Evolutionary conservation across 2,888 invertebrate species (phyloP), one percentile per base, ranked within the genome.

Genomic region (Meghimatium bilineatum): DNA sequence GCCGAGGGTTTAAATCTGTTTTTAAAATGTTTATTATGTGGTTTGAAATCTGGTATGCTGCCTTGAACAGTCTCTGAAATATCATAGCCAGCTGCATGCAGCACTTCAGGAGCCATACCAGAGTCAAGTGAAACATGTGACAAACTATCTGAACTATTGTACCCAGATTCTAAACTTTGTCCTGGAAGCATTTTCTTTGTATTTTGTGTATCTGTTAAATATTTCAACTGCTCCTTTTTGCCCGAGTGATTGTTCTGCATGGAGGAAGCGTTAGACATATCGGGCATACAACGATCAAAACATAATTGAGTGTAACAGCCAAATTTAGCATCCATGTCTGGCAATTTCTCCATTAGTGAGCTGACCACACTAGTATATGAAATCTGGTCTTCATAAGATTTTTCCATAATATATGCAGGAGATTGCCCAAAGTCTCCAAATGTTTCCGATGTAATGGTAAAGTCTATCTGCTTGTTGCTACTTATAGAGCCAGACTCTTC

Each of bases 141-240:
- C n/a, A 23, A 2, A 17, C 26, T 66, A 20, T 36, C 60, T 12
- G n/a, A 56, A 23, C 44, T 66, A 34, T 14, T 44, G 72, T 44
- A 78, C 3, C 78, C 78, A 60, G 78, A 78, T 36, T 78, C 78
- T 26, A 66, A 36, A 17, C 66, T 78, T 17, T n/a, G 32, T 23
- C 26, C 20, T 26, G 38, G 34, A 36, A 44, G n/a, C 60, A 23
- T 71, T 56, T 60, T 72, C 36, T 1, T 20, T n/a, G 56, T 72
- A 81, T 8, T 34, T 81, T 8, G 44, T 14, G 14, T 44, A 44
- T n/a, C 26, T 36, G 49, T 56, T 26, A 17, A 20, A 26, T 0
- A 44, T 44, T 69, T 26, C 1, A 72, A 26, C 14, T 0, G 0
- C 20, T 32, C 32, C 2, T 3, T 32, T 12, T 10, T 32, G 20